These are phyloP conservation scores for Podiceps cristatus DNA, from an alignment of 2,113 vertebrate genomes.

Conservation along the genomic window DNA sequence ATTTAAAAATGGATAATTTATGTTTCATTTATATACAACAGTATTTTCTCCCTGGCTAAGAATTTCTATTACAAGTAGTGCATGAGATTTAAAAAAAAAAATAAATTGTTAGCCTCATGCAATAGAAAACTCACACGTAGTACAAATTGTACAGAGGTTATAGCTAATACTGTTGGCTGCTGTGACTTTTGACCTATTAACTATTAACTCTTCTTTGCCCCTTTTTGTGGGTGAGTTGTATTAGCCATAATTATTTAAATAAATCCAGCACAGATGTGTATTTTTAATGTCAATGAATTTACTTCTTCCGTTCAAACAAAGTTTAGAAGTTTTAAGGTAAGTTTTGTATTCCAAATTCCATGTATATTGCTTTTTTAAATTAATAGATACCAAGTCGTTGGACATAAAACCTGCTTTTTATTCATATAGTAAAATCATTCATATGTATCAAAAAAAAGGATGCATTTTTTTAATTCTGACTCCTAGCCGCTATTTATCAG, in stretches of 20 bases:
- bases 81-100: neutral
- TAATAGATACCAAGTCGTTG: neutral
- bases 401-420: neutral
- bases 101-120: neutral
- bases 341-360: neutral
- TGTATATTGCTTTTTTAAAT: neutral
- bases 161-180: neutral
- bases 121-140: neutral
- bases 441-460: neutral
- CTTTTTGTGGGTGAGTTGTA: neutral
- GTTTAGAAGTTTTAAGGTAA: neutral
- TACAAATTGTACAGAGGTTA: neutral
- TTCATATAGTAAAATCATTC: neutral
- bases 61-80: neutral
- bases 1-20: neutral
- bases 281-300: neutral
- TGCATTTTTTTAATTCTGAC: neutral
- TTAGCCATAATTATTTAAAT: neutral
- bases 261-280: neutral
- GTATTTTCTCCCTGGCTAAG: neutral
- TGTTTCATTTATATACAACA: neutral
- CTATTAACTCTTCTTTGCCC: neutral
- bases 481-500: slow-evolving; percentile 2
- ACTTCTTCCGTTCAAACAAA: fast-evolving
- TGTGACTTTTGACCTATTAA: neutral